Base-by-base conservation (phyloP, 2,113 vertebrate species). In the Oncorhynchus gorbuscha region DNA sequence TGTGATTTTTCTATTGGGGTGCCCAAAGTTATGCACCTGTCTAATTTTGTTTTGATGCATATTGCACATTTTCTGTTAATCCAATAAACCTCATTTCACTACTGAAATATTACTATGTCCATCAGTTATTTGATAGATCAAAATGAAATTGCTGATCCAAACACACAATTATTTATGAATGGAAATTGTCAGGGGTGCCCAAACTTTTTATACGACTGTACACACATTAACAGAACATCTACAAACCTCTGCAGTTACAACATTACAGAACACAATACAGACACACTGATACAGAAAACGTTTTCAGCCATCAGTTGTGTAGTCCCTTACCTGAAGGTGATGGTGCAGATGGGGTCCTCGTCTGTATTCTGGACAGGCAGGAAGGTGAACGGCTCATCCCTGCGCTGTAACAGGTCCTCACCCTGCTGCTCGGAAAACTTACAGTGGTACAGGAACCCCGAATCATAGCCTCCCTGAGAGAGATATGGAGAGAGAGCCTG, bases 371-470 rank as follows among this genome's bases (percentile, higher is more conserved):
- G 77, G 58, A 98, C 7, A 48, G 87, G 81, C 75, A 94, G 85
- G 76, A 92, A 93, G 84, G 91, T 90, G 84, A 96, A 96, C 1
- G 97, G 95, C 76, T 97, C 94, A 68, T 99, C 94, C 82, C 88
- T 84, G 35, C 81, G 89, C 73, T 81, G 73, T 2, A 66, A 45
- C 0, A 88, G 85, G 48, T 95, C 83, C 22, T 79, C 73, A 0
- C 84, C 83, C 84, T 89, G 89, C n/a, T 89, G 1, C 81, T 91
- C 75, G 26, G 94, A 92, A 85, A 99, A 98, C 66, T 89, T 83
- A 72, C 97, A 99, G 30, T 97, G 97, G 81, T 97, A 99, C 5
- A 99, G 86, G 82, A 93, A 97, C 16, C 97, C 97, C 14, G 96
- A 87, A 79, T 99, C 97, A 58, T 93, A 98, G 0, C 93, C 96